Conservation (phyloP, 2,888 invertebrate species). For the Abrostola tripartita region DNA sequence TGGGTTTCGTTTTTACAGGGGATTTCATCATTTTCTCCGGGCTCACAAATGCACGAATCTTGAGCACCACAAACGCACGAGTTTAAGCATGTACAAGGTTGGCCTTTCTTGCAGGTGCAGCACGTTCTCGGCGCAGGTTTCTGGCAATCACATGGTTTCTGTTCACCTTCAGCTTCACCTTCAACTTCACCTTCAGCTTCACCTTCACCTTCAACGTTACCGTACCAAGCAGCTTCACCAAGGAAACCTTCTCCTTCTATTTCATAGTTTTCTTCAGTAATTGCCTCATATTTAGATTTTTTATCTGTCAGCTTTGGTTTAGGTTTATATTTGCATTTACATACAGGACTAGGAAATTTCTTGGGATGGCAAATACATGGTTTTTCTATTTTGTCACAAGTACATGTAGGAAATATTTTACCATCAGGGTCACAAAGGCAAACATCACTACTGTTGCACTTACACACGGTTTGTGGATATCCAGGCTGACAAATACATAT, state of each 20-base stretch:
- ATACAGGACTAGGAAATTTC: conserved; percentile 73
- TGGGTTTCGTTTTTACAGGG: conserved; percentile 67
- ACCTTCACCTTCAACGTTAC: conserved; percentile 27
- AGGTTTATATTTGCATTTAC: conserved; percentile 73
- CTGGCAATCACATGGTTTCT: conserved; percentile 75
- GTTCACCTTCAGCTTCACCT: conserved; percentile 35
- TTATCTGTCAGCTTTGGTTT: conserved; percentile 61
- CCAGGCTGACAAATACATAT: conserved; percentile 75
- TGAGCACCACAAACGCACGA: conserved; percentile 73
- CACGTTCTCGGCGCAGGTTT: conserved; percentile 59
- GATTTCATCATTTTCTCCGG: conserved; percentile 56
- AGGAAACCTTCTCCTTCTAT: background rate
- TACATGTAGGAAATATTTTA: conserved; percentile 68
- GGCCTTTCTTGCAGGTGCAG: conserved; percentile 73
- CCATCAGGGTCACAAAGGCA: conserved; percentile 75
- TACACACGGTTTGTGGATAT: conserved; percentile 67
- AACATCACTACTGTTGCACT: conserved; percentile 68
- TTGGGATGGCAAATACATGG: conserved; percentile 76
- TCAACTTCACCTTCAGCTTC: conserved; percentile 31
- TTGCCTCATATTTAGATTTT: conserved; percentile 14
- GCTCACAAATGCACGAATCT: conserved; percentile 72
- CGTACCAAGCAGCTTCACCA: background rate
- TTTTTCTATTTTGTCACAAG: conserved; percentile 72
- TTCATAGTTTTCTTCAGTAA: conserved; percentile 12
- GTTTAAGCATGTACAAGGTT: conserved; percentile 69